Base-by-base conservation (phyloP, 2,888 invertebrate genomes). In the Pelosia muscerda region DNA sequence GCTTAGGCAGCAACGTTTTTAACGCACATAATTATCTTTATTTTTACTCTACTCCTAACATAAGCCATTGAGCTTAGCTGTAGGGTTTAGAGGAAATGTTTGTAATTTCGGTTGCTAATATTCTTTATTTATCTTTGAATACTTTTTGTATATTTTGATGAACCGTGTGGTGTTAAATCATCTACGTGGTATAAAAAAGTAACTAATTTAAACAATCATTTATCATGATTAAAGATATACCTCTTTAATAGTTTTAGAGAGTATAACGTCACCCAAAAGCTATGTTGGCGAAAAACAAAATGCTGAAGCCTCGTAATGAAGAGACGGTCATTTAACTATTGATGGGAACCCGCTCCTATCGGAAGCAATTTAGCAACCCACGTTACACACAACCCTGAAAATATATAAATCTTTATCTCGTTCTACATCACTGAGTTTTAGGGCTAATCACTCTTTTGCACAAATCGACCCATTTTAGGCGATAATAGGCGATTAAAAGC, bases 331-430 rank as follows among this genome's bases (percentile, higher is more conserved):
- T 38, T 34, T 23, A 38, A 59, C 38, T 59, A 59, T 59, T 59
- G 38, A 59, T 59, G 38, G 23, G 59, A 38, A 59, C 59, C 38
- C 59, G 19, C 38, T 38, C 25, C 59, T 59, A 59, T 59, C 59
- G 19, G 15, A 38, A 25, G 59, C 59, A 38, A 59, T 59, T 38
- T 59, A 25, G 34, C 38, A 38, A 59, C 59, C 59, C 59, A 25
- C 38, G 38, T 59, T 59, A 59, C 23, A 59, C 34, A 38, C n/a
- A 5, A 53, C 28, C 26, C n/a, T 26, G 38, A 6, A 11, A 38
- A 38, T 38, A 49, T 22, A 61, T 61, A 26, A 49, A 26, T 61
- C 26, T 61, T 53, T 61, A 61, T 61, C 26, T 49, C 22, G 42
- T 61, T 49, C 26, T 61, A 28, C 28, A 22, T 49, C 49, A n/a